Evolutionary conservation across 2,888 invertebrate species (phyloP), one percentile per base, ranked within the genome.

Genomic region (Drosophila paramelanica): DNA sequence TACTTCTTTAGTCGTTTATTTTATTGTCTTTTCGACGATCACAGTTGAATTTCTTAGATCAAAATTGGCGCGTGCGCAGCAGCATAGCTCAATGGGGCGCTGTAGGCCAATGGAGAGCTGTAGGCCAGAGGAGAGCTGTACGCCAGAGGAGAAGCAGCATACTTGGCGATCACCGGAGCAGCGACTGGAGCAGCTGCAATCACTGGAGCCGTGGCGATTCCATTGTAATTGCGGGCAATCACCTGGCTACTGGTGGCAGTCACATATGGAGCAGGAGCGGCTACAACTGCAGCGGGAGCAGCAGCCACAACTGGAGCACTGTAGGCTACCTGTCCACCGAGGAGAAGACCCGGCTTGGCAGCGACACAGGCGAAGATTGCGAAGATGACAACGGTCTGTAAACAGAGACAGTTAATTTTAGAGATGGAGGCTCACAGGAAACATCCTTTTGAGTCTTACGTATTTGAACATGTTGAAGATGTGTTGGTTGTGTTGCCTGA

Each of bases 381-480:
- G 52, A 85, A 59, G 68, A 88, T 69, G 41, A 84, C 81, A 74
- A 81, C 77, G 66, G 77, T 64, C 87, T 87, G 41, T 8, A 57
- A 43, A n/a, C 1, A 49, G 7, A 27, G 2, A 5, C 0, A 36
- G 10, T 20, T 53, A 5, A 31, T n/a, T 11, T 50, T 0, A 43
- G n/a, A 23, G 14, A n/a, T 38, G 5, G 27, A 27, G 27, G 27
- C n/a, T 23, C 39, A 14, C 17, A 42, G 33, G 23, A 1, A 45
- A 46, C 5, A 5, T 53, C 14, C 13, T 33, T 33, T 1, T 31
- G 5, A 10, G 8, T 56, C 88, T 85, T 73, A 83, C 85, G 65
- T 50, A 81, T 85, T 88, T 88, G 75, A 80, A 85, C 85, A 88
- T 88, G 46, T 71, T 83, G 66, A 57, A 36, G 57, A 50, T 59